Percentiles rank a stretch among this genome's conserved stretches.
These are phyloP conservation scores for Protobothrops flavoviridis DNA, from an alignment of 2,113 vertebrate species.

Conservation along the genomic window DNA sequence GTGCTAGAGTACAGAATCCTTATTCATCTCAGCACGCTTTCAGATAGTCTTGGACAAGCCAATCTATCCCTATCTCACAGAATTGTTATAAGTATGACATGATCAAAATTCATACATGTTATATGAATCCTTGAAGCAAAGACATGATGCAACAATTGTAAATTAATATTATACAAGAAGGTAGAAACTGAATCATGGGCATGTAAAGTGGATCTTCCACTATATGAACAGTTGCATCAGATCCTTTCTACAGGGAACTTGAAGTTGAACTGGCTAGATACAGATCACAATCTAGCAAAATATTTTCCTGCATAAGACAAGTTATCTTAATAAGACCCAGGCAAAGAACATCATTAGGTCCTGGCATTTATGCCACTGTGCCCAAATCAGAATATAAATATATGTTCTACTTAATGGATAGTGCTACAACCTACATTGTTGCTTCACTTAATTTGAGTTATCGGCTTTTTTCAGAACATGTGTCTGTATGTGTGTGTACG, in stretches of 20 bases:
- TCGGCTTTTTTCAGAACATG: neutral
- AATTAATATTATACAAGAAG: neutral
- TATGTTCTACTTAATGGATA: neutral
- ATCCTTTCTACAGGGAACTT: neutral
- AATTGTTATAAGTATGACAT: neutral
- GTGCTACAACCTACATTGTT: neutral
- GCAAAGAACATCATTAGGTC: neutral
- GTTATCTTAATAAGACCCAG: neutral
- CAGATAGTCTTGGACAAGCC: neutral
- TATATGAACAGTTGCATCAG: neutral
- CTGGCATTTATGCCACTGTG: neutral
- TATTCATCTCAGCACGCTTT: neutral
- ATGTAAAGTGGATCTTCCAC: neutral
- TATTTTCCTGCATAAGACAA: neutral
- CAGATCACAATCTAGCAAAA: neutral
- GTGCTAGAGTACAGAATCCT: neutral
- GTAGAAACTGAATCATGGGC: neutral
- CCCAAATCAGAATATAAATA: neutral
- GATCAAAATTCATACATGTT: neutral
- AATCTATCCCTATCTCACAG: neutral
- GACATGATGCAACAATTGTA: neutral
- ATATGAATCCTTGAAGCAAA: neutral
- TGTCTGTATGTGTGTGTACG: neutral
- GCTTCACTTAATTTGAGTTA: neutral
- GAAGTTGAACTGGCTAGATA: neutral